phyloP scores from a whole-genome alignment of 37 sponge, comb jelly and placozoan species.

The Tethya wilhelma region DNA sequence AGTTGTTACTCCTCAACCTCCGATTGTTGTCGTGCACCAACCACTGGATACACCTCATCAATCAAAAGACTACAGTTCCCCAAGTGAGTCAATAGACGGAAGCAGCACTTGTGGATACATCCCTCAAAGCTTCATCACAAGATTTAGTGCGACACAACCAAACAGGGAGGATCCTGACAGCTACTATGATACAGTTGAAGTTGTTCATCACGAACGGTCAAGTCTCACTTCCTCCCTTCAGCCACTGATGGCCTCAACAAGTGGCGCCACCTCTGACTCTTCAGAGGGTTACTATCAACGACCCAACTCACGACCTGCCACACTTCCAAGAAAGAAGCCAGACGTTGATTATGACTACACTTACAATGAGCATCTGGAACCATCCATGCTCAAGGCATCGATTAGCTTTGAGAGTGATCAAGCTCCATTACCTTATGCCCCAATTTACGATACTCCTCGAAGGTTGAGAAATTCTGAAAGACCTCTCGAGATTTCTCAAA shows the following conservation, averaged over 20 bases:
- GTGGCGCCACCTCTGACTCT: not conserved
- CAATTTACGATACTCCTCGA: slow-evolving; percentile 50
- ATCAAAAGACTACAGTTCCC: too few species aligned
- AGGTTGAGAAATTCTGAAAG: not conserved
- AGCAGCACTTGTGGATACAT: too few species aligned
- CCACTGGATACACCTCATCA: too few species aligned
- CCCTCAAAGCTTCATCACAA: not conserved
- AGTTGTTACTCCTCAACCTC: too few species aligned
- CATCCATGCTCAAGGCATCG: slow-evolving; percentile 47
- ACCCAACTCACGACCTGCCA: not conserved
- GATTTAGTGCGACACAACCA: not conserved
- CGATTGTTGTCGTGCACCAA: too few species aligned
- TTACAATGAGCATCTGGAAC: slow-evolving; percentile 55
- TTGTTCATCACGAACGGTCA: not conserved
- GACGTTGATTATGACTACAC: slow-evolving; percentile 10
- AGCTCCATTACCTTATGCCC: slow-evolving; percentile 40
- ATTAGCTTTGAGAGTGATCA: slow-evolving; percentile 1
- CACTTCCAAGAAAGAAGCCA: not conserved
- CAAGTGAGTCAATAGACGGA: too few species aligned
- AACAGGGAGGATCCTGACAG: not conserved
- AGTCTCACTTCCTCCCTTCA: slow-evolving; percentile 10
- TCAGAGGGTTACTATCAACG: slow-evolving; percentile 12
- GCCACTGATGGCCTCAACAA: not conserved
- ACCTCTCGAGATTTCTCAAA: slow-evolving; percentile 11
- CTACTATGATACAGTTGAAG: slow-evolving; percentile 40